Evolutionary conservation across 2,888 invertebrate species (phyloP).

Genomic region (Pyrocoelia pectoralis): DNA sequence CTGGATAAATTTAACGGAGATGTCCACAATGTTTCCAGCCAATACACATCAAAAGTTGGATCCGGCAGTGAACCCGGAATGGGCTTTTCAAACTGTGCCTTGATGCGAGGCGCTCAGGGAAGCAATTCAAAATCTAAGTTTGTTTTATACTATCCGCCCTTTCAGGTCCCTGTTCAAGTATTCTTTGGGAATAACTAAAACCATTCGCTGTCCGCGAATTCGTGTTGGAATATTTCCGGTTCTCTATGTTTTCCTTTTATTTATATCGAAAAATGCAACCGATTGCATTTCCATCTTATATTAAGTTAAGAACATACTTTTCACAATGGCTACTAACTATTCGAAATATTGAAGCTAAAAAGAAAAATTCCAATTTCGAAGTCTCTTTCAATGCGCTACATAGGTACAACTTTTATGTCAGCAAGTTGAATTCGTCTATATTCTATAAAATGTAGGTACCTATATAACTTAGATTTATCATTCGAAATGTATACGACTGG

Average conservation of each 20-base stretch:
- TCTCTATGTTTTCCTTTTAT: conserved; percentile 16
- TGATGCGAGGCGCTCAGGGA: conserved; percentile 46
- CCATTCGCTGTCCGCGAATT: conserved; percentile 29
- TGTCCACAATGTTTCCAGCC: conserved; percentile 50
- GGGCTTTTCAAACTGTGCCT: conserved; percentile 49
- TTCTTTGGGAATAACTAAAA: conserved; percentile 35
- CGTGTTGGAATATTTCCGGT: conserved; percentile 21
- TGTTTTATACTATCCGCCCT: conserved; percentile 45
- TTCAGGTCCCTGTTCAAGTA: conserved; percentile 37
- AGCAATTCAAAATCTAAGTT: conserved; percentile 49
- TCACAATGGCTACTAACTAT: not conserved
- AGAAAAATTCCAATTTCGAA: not conserved
- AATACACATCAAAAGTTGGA: conserved; percentile 52
- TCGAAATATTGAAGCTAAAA: not conserved
- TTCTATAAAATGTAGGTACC: too few species aligned
- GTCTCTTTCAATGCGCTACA: too few species aligned
- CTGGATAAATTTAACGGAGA: conserved; percentile 48
- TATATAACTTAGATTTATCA: too few species aligned
- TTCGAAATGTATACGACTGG: too few species aligned
- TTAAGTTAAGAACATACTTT: conserved; percentile 15
- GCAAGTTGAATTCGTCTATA: too few species aligned
- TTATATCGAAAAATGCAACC: conserved; percentile 16
- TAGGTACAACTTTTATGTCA: too few species aligned
- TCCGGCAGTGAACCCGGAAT: conserved; percentile 45
- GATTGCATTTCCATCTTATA: not conserved